Base-by-base conservation (phyloP, 2,888 invertebrate species). In the Archips crataeganus region DNA sequence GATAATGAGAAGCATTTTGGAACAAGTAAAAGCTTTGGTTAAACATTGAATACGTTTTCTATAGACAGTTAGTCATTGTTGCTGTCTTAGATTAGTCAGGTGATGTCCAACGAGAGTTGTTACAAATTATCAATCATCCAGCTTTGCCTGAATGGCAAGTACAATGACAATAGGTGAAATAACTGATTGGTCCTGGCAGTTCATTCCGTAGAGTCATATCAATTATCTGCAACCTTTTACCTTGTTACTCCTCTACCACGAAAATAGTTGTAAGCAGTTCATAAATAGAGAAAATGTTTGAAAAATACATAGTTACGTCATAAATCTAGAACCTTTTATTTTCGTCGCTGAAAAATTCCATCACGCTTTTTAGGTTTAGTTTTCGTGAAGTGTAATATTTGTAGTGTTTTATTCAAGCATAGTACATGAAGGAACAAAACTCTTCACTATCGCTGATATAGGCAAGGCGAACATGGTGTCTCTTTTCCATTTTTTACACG, bases 1-100 rank as follows among this genome's bases (percentile, higher is more conserved):
- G 57, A 73, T 59, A 69, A 73, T 69, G 67, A 49, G 49, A 59
- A 64, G 9, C 73, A 59, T 69, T 69, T 59, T 15, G 39, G 73
- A 69, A 73, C 68, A 64, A 64, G 68, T 64, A 73, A 64, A 68
- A 69, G 72, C 68, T 63, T 32, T 42, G 49, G 51, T n/a, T 47
- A 49, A 42, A 49, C 47, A 59, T 51, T 61, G 49, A 71, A 71
- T 61, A 71, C 71, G 32, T 47, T 49, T 63, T 69, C 68, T 42
- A 47, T 63, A 47, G 49, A 69, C 68, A 73, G 73, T 23, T 73
- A 68, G 68, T 63, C 63, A 73, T 73, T 73, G 63, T 63, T 11
- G 57, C 49, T 39, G 63, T 32, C 8, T 23, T n/a, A n/a, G 54
- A 68, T 49, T 51, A 4, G 51, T 60, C 42, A 61, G 3, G 67